phyloP scores from a whole-genome alignment of 2,113 vertebrate genomes.

The Toxotes chatareus region DNA sequence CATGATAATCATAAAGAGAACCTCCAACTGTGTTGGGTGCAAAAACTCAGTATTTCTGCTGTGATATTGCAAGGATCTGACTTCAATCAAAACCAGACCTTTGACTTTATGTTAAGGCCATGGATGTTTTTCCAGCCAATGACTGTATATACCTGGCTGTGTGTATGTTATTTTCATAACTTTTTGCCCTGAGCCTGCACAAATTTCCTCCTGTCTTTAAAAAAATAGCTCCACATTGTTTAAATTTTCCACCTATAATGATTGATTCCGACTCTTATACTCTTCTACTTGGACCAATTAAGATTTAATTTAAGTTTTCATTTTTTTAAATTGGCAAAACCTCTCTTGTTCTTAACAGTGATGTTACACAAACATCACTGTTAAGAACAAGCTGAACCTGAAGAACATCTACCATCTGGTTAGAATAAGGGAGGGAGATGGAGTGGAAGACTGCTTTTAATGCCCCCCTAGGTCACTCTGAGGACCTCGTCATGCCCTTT shows the following conservation, averaged over 20 bases:
- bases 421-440: no score
- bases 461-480: no score
- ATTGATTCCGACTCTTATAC: neutral
- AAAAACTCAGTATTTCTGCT: neutral
- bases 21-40: neutral
- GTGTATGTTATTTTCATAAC: constrained; percentile 18
- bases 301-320: no score
- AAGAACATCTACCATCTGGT: no score
- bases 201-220: constrained; percentile 18
- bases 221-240: neutral
- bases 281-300: no score
- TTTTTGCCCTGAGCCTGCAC: neutral
- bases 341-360: no score
- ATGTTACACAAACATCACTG: no score
- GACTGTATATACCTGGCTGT: neutral
- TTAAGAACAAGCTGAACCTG: no score
- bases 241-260: neutral
- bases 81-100: constrained; percentile 2
- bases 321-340: no score
- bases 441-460: no score
- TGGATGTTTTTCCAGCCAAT: constrained; percentile 5
- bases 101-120: neutral
- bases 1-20: neutral
- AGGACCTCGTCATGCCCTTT: no score
- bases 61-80: neutral